These are phyloP conservation scores for Spodoptera picta DNA, from an alignment of 2,888 invertebrate species.

Conservation along the genomic window DNA sequence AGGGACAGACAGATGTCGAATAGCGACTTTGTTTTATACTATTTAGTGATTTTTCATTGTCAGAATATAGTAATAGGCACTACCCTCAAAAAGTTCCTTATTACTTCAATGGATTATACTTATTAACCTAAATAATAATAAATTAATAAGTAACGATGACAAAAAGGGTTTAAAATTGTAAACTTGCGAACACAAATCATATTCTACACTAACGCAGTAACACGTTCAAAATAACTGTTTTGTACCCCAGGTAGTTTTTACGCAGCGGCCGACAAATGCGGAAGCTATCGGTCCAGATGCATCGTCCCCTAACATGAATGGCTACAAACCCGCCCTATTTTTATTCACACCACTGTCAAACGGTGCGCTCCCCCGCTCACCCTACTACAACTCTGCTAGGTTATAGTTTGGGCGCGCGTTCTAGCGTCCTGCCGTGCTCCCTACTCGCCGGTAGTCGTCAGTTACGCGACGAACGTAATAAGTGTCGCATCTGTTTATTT, in stretches of 20 bases:
- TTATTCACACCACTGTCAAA: slow-evolving; percentile 68
- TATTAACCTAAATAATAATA: too few relatives aligned
- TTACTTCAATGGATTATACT: too few relatives aligned
- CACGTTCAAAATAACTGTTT: slow-evolving; percentile 53
- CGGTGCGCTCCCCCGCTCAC: slow-evolving; percentile 67
- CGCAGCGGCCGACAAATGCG: slow-evolving; percentile 73
- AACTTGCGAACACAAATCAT: slow-evolving; percentile 14
- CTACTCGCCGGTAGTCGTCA: slow-evolving; percentile 68
- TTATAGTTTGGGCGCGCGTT: slow-evolving; percentile 83
- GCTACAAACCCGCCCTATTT: slow-evolving; percentile 73
- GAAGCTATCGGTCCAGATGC: slow-evolving; percentile 71
- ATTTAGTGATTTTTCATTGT: too few relatives aligned
- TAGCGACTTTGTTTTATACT: too few relatives aligned
- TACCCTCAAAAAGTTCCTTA: too few relatives aligned
- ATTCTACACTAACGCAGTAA: slow-evolving; percentile 34
- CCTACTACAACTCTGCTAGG: slow-evolving; percentile 82
- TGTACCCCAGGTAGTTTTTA: slow-evolving; percentile 58
- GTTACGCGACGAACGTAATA: slow-evolving; percentile 80
- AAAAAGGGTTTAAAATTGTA: neutral
- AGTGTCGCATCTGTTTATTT: slow-evolving; percentile 72
- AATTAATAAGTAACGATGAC: too few relatives aligned
- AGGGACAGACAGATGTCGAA: too few relatives aligned
- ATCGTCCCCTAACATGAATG: slow-evolving; percentile 80
- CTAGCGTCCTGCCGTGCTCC: slow-evolving; percentile 74
- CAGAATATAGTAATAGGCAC: too few relatives aligned